These are phyloP conservation scores for Spea hammondii DNA, from an alignment of 2,797 vertebrate genomes.

Conservation along the genomic window DNA sequence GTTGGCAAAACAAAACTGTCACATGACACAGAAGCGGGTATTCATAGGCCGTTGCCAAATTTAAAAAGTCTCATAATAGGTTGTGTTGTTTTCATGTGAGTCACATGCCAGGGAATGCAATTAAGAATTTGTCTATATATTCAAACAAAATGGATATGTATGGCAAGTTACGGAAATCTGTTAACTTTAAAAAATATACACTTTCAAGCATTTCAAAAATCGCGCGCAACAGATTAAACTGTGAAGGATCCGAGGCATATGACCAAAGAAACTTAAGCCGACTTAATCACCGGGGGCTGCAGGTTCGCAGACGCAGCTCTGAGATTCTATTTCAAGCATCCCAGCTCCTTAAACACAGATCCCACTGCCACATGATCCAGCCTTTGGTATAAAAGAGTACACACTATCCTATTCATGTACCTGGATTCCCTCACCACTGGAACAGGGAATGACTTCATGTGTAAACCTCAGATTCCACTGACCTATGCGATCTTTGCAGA, in stretches of 20 bases:
- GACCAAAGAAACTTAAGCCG: neutral
- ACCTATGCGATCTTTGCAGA: neutral
- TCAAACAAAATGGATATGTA: too few species aligned
- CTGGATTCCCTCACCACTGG: constrained; percentile 18
- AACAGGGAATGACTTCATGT: constrained; percentile 18
- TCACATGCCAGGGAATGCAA: too few species aligned
- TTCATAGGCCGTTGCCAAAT: too few species aligned
- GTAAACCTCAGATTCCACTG: constrained; percentile 32
- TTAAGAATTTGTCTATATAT: too few species aligned
- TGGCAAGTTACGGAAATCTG: too few species aligned
- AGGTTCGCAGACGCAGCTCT: constrained; percentile 21
- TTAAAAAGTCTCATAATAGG: too few species aligned
- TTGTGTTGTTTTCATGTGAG: too few species aligned
- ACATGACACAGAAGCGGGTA: too few species aligned
- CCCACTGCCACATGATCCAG: constrained; percentile 24
- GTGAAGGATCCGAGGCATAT: neutral
- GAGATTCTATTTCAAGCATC: constrained; percentile 1
- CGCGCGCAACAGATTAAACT: neutral
- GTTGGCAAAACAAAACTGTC: too few species aligned
- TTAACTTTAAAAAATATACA: too few species aligned
- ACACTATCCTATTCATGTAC: constrained; percentile 38
- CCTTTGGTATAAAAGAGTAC: constrained; percentile 3
- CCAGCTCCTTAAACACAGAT: constrained; percentile 11
- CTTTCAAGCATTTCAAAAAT: neutral
- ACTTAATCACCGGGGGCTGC: neutral